Evolutionary conservation across 2,797 vertebrate species (phyloP).

Genomic region (Gallirallus australis): DNA sequence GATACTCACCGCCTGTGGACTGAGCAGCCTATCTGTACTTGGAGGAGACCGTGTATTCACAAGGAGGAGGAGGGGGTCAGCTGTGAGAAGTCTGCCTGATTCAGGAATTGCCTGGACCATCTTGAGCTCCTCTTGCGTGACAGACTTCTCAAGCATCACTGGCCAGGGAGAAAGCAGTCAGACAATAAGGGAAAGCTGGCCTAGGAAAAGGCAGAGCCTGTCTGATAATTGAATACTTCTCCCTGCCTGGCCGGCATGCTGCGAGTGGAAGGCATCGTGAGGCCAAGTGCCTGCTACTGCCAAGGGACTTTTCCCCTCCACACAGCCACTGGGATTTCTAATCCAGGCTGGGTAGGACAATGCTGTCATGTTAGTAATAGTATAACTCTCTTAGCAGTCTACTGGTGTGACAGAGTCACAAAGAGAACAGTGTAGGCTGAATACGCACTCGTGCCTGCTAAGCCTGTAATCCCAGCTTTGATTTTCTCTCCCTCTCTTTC

Average conservation of each 20-base stretch:
- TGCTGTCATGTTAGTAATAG: constrained; percentile 68
- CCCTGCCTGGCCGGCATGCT: background rate
- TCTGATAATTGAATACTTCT: constrained; percentile 49
- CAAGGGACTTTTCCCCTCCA: constrained; percentile 40
- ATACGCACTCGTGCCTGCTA: constrained; percentile 60
- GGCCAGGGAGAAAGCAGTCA: constrained; percentile 50
- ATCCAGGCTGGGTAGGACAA: constrained; percentile 62
- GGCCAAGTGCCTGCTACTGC: constrained; percentile 47
- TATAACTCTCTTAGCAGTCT: constrained; percentile 70
- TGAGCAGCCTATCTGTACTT: background rate
- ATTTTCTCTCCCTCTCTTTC: constrained; percentile 37
- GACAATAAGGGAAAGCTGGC: constrained; percentile 31
- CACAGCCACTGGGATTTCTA: constrained; percentile 53
- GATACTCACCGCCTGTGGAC: background rate
- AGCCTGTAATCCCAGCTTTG: constrained; percentile 70
- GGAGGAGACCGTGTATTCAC: background rate
- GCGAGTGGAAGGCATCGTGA: background rate
- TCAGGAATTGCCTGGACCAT: constrained; percentile 35
- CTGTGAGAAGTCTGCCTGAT: constrained; percentile 21
- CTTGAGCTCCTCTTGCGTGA: constrained; percentile 57
- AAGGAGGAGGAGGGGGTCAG: background rate
- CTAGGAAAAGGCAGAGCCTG: constrained; percentile 38
- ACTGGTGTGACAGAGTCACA: constrained; percentile 62
- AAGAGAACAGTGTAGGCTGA: constrained; percentile 70
- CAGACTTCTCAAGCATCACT: constrained; percentile 60